Base-by-base conservation (phyloP, 2,888 invertebrate species). In the Antitype chi region DNA sequence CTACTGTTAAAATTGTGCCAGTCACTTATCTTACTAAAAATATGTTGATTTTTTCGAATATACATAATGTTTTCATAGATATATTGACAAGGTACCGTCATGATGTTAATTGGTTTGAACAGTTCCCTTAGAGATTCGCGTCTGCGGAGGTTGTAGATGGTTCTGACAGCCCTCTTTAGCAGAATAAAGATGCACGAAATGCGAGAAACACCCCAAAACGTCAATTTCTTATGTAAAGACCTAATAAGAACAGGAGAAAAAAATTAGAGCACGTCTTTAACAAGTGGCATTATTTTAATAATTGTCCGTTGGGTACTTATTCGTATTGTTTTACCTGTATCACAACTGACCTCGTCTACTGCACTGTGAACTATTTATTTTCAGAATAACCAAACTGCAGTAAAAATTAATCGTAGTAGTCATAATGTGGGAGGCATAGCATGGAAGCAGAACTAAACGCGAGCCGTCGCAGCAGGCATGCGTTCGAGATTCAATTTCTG, bases 401-500 rank as follows among this genome's bases (percentile, higher is more conserved):
- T 71, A 68, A 59, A 43, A 60, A 70, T 71, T 20, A 68, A 78
- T 66, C 38, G 55, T 59, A 47, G 73, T 78, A 78, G 80, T 85
- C 73, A 76, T 85, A 76, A 82, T 83, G 81, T 80, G 57, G 78
- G 78, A 78, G 79, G 82, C 83, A 82, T 89, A 89, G 89, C 89
- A 82, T 87, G 89, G 86, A 90, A 92, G 94, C 96, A 92, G 92
- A 93, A 93, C 96, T 94, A 96, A 96, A 95, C 82, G 94, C 91
- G 79, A 84, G 81, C 85, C 89, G 84, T 88, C 81, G 88, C 89
- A 85, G 86, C 74, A 89, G 91, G 94, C 96, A 95, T 96, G 96
- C 94, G 88, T 90, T 89, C 87, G 89, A 92, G 92, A 93, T 96
- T 95, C 92, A 92, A 94, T 95, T 96, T 93, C 95, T 93, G 94